Evolutionary conservation across 1,140 invertebrate species (phyloP), one percentile per base, ranked within the genome.

Genomic region (Heliconius eleuchia): DNA sequence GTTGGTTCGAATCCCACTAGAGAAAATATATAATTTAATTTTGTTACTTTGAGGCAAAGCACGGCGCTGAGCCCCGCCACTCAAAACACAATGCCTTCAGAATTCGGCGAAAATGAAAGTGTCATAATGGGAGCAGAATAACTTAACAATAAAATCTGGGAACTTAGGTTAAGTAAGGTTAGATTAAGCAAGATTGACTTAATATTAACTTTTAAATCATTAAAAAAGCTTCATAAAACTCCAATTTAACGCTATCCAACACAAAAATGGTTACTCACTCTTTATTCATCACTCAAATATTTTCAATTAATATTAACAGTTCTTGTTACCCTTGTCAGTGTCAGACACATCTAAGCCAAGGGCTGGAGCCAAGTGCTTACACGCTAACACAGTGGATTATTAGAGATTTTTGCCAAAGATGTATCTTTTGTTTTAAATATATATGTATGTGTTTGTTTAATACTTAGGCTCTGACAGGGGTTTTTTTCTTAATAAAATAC

Each of bases 281-380:
- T 77, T 80, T 80, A 77, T 80, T 77, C 73, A 74, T 77, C 71
- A 57, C 73, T 77, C 76, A 80, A 66, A 80, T 60, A 80, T 77
- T 66, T 80, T 77, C 71, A 80, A 80, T 80, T 77, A 74, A 77
- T 80, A 80, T 80, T 80, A 77, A 80, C 75, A 80, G 76, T 73
- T 80, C 73, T 80, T 71, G 79, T 80, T 74, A 80, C 76, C 79
- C 79, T 80, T 80, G 72, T 80, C 79, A 80, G 74, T 71, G 79
- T 80, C 79, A 80, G 70, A 55, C 73, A 74, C 78, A 80, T 80
- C 78, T 80, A 76, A 80, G 78, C 74, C 74, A 50, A 46, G 66
- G 37, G 11, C 46, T 42, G 46, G 57, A 76, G 71, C 50, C 57
- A 76, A 76, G 66, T 71, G 66, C 75, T 71, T 76, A 72, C 30